phyloP scores from a whole-genome alignment of 2,888 invertebrate genomes.

The Xanthia icteritia region DNA sequence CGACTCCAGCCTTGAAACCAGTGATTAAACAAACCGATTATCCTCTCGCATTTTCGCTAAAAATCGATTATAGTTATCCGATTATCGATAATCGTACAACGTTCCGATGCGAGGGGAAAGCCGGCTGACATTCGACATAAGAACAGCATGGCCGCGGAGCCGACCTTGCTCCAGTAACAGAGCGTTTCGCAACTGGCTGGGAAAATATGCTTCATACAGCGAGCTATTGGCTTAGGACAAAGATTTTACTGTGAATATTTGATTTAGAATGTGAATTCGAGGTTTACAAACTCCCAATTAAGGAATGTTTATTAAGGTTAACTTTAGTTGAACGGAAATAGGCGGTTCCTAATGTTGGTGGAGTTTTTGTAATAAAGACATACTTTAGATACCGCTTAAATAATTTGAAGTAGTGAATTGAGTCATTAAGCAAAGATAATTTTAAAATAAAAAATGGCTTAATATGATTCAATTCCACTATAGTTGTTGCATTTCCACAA shows the following conservation, averaged over 20 bases:
- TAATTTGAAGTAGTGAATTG: background rate
- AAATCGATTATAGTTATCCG: slow-evolving; percentile 56
- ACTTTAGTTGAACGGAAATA: slow-evolving; percentile 20
- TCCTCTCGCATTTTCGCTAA: slow-evolving; percentile 26
- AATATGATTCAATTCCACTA: background rate
- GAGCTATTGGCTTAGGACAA: slow-evolving; percentile 65
- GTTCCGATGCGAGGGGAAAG: slow-evolving; percentile 83
- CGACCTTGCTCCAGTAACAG: slow-evolving; percentile 88
- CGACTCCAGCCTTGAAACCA: slow-evolving; percentile 30
- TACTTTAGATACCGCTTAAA: background rate
- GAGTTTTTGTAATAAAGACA: background rate
- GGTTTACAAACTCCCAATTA: slow-evolving; percentile 13
- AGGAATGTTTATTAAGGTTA: background rate
- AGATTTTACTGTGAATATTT: slow-evolving; percentile 36
- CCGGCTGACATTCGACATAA: slow-evolving; percentile 83
- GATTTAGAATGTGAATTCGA: slow-evolving; percentile 29
- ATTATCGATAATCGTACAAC: slow-evolving; percentile 71
- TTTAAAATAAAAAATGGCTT: background rate
- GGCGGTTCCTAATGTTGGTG: background rate
- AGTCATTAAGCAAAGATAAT: background rate
- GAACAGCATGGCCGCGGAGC: slow-evolving; percentile 78
- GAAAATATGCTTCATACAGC: slow-evolving; percentile 84
- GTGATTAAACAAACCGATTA: slow-evolving; percentile 37
- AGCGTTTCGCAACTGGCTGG: slow-evolving; percentile 85
- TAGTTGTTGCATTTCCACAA: background rate